These are phyloP conservation scores for Ormyrus pomaceus DNA, from an alignment of 2,888 invertebrate species.

Conservation along the genomic window DNA sequence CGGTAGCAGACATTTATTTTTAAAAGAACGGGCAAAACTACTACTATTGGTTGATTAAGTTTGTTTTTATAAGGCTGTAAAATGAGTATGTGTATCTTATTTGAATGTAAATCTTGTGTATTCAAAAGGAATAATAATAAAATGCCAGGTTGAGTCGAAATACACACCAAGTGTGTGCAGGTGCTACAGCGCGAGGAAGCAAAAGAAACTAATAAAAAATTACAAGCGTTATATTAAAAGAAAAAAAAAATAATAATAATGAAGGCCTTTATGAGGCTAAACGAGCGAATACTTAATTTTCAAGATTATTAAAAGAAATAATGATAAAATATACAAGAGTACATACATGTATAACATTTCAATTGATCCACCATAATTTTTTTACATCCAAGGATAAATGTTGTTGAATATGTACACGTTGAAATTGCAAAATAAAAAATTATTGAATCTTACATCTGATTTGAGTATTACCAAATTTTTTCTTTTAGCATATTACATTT, in stretches of 20 bases:
- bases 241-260: conserved; percentile 6
- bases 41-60: conserved; percentile 36
- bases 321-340: conserved; percentile 28
- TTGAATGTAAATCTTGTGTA: conserved; percentile 43
- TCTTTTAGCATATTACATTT: too few species aligned
- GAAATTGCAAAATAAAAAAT: conserved; percentile 65
- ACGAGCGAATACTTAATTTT: conserved; percentile 39
- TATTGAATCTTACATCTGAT: conserved; percentile 53
- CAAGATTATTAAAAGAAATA: conserved; percentile 41
- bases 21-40: conserved; percentile 5
- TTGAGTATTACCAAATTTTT: too few species aligned
- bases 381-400: conserved; percentile 59
- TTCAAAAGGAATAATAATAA: conserved; percentile 17
- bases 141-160: conserved; percentile 41
- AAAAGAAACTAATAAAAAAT: background rate
- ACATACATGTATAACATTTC: conserved; percentile 46
- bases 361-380: conserved; percentile 55
- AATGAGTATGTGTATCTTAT: conserved; percentile 26
- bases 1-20: conserved; percentile 18
- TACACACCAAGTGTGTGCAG: conserved; percentile 55
- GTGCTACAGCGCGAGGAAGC: conserved; percentile 45
- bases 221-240: conserved; percentile 9
- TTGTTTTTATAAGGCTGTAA: conserved; percentile 49
- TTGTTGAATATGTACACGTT: conserved; percentile 66
- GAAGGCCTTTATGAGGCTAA: conserved; percentile 38